These are phyloP conservation scores for Laspeyria flexula DNA, from an alignment of 2,888 invertebrate species.

Conservation along the genomic window DNA sequence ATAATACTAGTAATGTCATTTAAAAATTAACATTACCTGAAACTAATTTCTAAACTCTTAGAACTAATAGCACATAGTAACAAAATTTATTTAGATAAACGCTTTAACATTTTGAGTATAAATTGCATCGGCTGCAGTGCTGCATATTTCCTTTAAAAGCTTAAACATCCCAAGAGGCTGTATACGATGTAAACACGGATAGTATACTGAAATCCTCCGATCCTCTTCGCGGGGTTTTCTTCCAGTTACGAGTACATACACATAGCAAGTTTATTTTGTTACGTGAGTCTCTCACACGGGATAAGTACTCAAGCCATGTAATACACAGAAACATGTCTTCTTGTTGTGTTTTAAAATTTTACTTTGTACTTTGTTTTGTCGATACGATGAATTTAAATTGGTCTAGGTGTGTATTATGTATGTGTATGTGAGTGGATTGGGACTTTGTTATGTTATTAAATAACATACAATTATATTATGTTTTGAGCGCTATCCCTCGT, in stretches of 20 bases:
- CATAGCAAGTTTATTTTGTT: slow-evolving; percentile 57
- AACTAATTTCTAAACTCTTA: no score
- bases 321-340: slow-evolving; percentile 42
- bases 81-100: no score
- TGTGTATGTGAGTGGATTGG: no score
- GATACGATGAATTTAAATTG: slow-evolving; percentile 3
- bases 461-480: not conserved
- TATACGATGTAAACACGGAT: slow-evolving; percentile 39
- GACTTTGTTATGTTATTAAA: slow-evolving; percentile 3
- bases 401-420: no score
- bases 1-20: no score
- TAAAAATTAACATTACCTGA: no score
- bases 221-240: slow-evolving; percentile 39
- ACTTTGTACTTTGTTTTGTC: slow-evolving; percentile 10
- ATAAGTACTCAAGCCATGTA: slow-evolving; percentile 54
- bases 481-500: not conserved
- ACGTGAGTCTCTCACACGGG: slow-evolving; percentile 43
- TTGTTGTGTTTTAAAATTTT: slow-evolving; percentile 37
- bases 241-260: slow-evolving; percentile 45
- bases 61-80: no score
- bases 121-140: slow-evolving; percentile 14
- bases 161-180: slow-evolving; percentile 31
- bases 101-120: slow-evolving; percentile 3
- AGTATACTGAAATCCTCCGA: slow-evolving; percentile 38
- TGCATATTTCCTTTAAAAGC: slow-evolving; percentile 38